Base-by-base conservation (phyloP, 37 sponge, comb jelly and placozoan species). In the Tethya wilhelma region DNA sequence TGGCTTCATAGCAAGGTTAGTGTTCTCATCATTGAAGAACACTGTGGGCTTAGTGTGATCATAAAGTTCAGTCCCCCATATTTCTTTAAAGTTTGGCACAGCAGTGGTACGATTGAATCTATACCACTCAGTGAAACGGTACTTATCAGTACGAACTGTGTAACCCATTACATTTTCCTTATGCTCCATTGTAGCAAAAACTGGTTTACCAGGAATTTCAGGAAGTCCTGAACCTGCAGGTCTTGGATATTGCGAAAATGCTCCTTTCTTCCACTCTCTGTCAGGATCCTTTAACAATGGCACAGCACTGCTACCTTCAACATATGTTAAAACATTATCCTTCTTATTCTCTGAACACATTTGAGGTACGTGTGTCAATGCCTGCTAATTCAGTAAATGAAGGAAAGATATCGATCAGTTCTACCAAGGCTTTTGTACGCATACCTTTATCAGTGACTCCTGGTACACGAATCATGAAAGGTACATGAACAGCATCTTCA, bases 101-200 rank as follows among this genome's bases (percentile, higher is more conserved):
- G 33, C 59, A 14, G 71, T 38, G 36, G 70, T 44, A 25, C 45
- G 66, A 39, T 84, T 68, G 63, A 86, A 86, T 11, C 62, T 25
- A 14, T 56, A 79, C 79, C 86, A 78, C 37, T 86, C 86, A 46
- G 77, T 77, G 46, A 71, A 84, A 33, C 85, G 85, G 64, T 75
- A 84, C 42, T 75, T 11, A 29, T 75, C 60, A 7, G 59, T 62
- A 26, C 75, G 75, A 9, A 75, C 28, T 11, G 75, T 38, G 36
- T 87, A 87, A 2, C 87, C 87, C 87, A 87, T 87, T 14, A 73
- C 79, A 73, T 72, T 49, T 29, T 80, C 87, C 1, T 64, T 65
- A 44, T 71, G 63, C 20, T 81, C 42, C 22, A 31, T 49, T n/a
- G 49, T 4, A 34, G 46, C 59, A 69, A 80, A 80, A 3, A 60